These are phyloP conservation scores for Lepisosteus oculatus DNA, from an alignment of 2,113 vertebrate genomes.

Conservation along the genomic window DNA sequence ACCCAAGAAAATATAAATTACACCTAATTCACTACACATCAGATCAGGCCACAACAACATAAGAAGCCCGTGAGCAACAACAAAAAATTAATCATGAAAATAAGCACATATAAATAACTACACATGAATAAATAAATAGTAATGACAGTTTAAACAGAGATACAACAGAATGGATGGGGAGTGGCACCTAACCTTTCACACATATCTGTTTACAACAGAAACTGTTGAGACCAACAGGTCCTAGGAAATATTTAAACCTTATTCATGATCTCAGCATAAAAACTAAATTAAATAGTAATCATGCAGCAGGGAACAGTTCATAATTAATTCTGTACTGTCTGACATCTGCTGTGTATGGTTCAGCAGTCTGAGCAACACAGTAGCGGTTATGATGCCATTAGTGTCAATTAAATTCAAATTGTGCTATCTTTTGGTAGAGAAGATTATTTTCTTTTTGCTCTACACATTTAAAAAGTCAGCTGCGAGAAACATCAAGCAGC, in stretches of 20 bases:
- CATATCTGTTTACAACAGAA: not conserved
- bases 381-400: constrained; percentile 23
- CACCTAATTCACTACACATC: too few relatives aligned
- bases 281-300: constrained; percentile 34
- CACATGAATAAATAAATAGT: too few relatives aligned
- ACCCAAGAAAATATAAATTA: too few relatives aligned
- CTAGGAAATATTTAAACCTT: constrained; percentile 16
- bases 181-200: too few relatives aligned
- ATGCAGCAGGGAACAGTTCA: constrained; percentile 24
- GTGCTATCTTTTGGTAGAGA: constrained; percentile 10
- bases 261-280: constrained; percentile 30
- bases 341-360: constrained; percentile 32
- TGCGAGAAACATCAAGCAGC: constrained; percentile 16
- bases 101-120: too few relatives aligned
- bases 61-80: too few relatives aligned
- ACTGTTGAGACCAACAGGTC: constrained; percentile 14
- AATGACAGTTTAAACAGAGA: not conserved
- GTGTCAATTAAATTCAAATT: constrained; percentile 37
- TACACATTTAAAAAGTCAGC: constrained; percentile 5
- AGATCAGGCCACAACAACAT: too few relatives aligned
- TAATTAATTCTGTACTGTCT: constrained; percentile 35
- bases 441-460: constrained; percentile 22
- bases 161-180: too few relatives aligned
- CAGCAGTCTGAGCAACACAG: constrained; percentile 22
- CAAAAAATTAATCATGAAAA: too few relatives aligned